Conservation (phyloP, 2,888 invertebrate species). For the Caradrina kadenii region DNA sequence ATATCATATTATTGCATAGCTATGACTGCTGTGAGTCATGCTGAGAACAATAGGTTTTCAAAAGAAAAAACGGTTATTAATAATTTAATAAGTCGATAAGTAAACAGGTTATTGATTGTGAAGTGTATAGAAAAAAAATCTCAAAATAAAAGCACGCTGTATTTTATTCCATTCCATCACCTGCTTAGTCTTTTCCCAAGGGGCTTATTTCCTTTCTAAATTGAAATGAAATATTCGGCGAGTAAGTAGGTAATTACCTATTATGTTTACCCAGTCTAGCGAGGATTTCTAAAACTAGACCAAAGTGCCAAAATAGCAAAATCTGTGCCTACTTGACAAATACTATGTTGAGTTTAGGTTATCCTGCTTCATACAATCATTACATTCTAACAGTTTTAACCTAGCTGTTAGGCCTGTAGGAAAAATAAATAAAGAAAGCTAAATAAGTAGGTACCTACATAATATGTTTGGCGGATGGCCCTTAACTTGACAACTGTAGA, state of each 20-base stretch:
- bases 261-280: not conserved
- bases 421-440: not conserved
- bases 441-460: no score
- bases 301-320: slow-evolving; percentile 2
- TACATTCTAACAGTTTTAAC: not conserved
- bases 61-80: slow-evolving; percentile 42
- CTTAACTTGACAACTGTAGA: not conserved
- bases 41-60: slow-evolving; percentile 53
- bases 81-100: slow-evolving; percentile 25
- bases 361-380: not conserved
- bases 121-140: no score
- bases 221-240: not conserved
- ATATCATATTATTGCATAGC: slow-evolving; percentile 7
- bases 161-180: not conserved
- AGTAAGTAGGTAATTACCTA: not conserved
- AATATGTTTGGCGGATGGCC: not conserved
- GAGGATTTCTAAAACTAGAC: not conserved
- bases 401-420: no score
- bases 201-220: not conserved
- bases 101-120: slow-evolving; percentile 48
- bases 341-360: not conserved
- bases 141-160: not conserved
- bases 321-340: not conserved
- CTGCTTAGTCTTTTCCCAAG: no score
- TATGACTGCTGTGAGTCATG: slow-evolving; percentile 39